A percentile compares a stretch with the other conserved stretches of the same genome.
Conservation (phyloP, 1,140 invertebrate species). For the Tetramorium simillimum region DNA sequence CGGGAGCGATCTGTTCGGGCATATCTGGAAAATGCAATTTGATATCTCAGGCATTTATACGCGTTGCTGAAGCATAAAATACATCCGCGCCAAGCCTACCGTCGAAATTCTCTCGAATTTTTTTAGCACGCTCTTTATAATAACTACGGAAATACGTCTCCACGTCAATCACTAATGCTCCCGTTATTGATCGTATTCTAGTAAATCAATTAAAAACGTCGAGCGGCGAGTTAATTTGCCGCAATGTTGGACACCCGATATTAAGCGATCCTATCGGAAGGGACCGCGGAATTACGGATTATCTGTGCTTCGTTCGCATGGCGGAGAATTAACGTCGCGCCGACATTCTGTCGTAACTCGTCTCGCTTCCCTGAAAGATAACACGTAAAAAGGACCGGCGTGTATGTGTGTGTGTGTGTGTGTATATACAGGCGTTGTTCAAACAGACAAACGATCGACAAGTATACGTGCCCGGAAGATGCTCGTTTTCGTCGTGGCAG, state of each 20-base stretch:
- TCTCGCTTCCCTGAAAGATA: slow-evolving; percentile 53
- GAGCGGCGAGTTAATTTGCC: neutral
- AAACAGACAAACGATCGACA: slow-evolving; percentile 68
- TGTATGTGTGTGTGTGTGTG: neutral
- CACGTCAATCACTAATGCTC: neutral
- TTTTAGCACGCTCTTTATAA: neutral
- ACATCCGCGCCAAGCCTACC: neutral
- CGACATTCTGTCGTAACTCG: slow-evolving; percentile 37
- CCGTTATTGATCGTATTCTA: neutral
- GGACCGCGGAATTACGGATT: slow-evolving; percentile 7
- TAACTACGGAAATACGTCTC: neutral
- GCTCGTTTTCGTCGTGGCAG: slow-evolving; percentile 56
- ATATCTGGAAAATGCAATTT: slow-evolving; percentile 53
- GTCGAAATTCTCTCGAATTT: neutral
- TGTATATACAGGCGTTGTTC: slow-evolving; percentile 53
- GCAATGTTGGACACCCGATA: neutral
- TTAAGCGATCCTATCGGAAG: slow-evolving; percentile 12
- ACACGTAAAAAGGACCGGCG: slow-evolving; percentile 46
- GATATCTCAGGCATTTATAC: slow-evolving; percentile 17
- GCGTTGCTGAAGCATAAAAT: neutral
- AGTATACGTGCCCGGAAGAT: slow-evolving; percentile 62
- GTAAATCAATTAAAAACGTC: neutral
- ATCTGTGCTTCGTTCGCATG: slow-evolving; percentile 1
- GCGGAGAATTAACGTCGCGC: slow-evolving; percentile 45
- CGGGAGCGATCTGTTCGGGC: slow-evolving; percentile 17